Percentiles rank a stretch among this genome's conserved stretches.
phyloP scores from a whole-genome alignment of 2,797 vertebrate species.

The Lithobates sylvaticus region DNA sequence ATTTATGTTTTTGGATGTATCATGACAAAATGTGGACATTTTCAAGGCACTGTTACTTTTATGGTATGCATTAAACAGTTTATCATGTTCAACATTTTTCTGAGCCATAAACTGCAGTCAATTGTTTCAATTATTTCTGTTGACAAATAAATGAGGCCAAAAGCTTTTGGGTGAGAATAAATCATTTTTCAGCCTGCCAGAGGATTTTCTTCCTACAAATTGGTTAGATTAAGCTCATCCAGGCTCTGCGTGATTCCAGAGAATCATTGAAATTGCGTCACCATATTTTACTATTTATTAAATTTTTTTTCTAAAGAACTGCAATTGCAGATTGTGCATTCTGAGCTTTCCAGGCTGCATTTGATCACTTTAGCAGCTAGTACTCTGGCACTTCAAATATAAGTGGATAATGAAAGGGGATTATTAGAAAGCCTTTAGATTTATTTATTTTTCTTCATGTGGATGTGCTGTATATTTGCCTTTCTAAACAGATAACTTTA shows the following conservation, averaged over 20 bases:
- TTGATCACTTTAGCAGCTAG: background rate
- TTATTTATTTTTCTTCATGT: background rate
- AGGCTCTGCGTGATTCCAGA: slow-evolving; percentile 10
- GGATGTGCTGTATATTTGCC: background rate
- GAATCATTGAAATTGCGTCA: background rate
- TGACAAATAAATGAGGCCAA: slow-evolving; percentile 22
- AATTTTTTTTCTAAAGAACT: background rate
- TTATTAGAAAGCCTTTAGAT: background rate
- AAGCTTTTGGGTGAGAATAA: slow-evolving; percentile 7
- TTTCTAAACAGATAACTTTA: background rate
- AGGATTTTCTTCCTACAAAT: slow-evolving; percentile 27
- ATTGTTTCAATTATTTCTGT: slow-evolving; percentile 18
- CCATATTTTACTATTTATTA: background rate
- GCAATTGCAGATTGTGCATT: background rate
- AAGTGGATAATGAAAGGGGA: slow-evolving; percentile 1
- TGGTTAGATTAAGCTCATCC: slow-evolving; percentile 13
- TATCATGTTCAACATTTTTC: background rate
- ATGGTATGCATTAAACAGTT: background rate
- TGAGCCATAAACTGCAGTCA: background rate
- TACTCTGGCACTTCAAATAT: background rate
- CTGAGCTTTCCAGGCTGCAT: background rate
- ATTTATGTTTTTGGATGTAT: too few species aligned
- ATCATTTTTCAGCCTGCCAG: slow-evolving; percentile 19
- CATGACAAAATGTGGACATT: too few species aligned
- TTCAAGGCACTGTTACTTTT: background rate